Percentiles rank a stretch among this genome's conserved stretches.
phyloP scores from a whole-genome alignment of 2,888 invertebrate species.

The Glaucopsyche alexis region DNA sequence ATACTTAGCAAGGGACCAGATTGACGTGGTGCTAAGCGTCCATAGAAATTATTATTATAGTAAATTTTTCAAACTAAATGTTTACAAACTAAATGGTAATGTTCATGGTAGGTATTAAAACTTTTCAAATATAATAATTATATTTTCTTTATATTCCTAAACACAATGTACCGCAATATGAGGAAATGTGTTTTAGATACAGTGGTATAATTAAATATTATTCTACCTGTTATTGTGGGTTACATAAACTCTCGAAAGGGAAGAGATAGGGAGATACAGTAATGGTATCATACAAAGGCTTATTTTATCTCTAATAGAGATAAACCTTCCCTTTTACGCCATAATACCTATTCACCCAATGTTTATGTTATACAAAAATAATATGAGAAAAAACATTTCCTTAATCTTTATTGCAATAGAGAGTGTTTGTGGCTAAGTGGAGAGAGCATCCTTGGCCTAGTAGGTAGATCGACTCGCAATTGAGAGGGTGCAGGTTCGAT shows the following conservation, averaged over 20 bases:
- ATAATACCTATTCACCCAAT: slow-evolving; percentile 1
- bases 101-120: too few relatives aligned
- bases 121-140: neutral
- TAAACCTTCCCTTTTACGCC: slow-evolving; percentile 10
- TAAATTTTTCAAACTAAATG: too few relatives aligned
- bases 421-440: neutral
- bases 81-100: too few relatives aligned
- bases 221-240: slow-evolving; percentile 13
- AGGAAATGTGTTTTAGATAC: neutral
- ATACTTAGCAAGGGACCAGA: too few relatives aligned
- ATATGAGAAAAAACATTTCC: neutral
- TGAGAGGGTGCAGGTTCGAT: too few relatives aligned
- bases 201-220: neutral
- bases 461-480: neutral
- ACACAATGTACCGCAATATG: neutral
- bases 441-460: neutral
- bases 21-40: too few relatives aligned
- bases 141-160: neutral
- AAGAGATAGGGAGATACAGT: neutral
- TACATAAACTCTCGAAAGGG: slow-evolving; percentile 14
- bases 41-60: too few relatives aligned
- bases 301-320: slow-evolving; percentile 18
- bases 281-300: slow-evolving; percentile 10
- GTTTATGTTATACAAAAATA: slow-evolving; percentile 13
- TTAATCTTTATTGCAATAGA: neutral